Percentiles rank a stretch among this genome's conserved stretches.
Conservation (phyloP, 2,797 vertebrate genomes). For the Molothrus aeneus region DNA sequence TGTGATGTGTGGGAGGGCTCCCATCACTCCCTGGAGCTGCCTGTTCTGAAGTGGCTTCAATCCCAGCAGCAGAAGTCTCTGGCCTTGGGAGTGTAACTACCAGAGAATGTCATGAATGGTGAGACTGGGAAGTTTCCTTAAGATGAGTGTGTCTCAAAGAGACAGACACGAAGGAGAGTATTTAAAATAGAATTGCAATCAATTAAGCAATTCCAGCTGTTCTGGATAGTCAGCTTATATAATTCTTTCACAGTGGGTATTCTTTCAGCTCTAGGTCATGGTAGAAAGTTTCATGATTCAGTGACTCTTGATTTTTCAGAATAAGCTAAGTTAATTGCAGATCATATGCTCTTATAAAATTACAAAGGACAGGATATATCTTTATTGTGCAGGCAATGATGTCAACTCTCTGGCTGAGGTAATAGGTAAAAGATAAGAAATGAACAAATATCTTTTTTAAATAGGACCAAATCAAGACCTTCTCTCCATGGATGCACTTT, state of each 20-base stretch:
- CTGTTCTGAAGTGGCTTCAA: not conserved
- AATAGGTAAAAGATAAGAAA: not conserved
- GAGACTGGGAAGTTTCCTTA: not conserved
- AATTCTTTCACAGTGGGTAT: not conserved
- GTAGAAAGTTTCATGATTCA: not conserved
- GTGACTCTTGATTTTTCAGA: not conserved
- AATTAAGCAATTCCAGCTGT: not conserved
- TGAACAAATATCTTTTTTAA: not conserved
- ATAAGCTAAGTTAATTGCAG: not conserved
- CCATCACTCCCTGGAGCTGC: fast-evolving
- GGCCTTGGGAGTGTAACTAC: not conserved
- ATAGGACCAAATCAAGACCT: not conserved
- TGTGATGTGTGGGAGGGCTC: no score
- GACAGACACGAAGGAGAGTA: not conserved
- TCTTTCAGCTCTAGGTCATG: not conserved
- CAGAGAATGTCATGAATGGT: fast-evolving
- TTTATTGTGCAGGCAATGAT: not conserved
- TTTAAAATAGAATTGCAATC: not conserved
- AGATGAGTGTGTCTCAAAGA: not conserved
- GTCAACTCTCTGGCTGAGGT: not conserved
- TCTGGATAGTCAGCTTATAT: not conserved
- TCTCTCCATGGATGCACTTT: not conserved
- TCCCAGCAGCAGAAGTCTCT: not conserved
- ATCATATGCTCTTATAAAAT: not conserved
- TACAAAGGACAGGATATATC: not conserved